Percentiles rank a stretch among this genome's conserved stretches.
Conservation (phyloP, 1,140 invertebrate species). For the Drosophila murphyi region DNA sequence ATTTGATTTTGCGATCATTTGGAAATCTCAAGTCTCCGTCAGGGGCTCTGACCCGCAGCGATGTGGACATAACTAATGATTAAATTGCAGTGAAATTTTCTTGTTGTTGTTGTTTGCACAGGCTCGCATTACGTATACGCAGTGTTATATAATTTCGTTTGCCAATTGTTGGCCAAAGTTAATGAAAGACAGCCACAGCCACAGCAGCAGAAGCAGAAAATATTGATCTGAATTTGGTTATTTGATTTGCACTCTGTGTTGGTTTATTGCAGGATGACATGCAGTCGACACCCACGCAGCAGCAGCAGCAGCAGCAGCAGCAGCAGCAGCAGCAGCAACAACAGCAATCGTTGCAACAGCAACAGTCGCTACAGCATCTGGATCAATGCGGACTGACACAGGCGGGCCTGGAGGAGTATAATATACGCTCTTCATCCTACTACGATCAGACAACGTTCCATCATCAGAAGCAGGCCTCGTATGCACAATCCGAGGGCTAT, state of each 20-base stretch:
- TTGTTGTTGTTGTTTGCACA: constrained; percentile 1
- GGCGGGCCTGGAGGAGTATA: constrained; percentile 89
- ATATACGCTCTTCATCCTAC: constrained; percentile 84
- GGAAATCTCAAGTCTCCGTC: constrained; percentile 25
- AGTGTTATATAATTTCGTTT: constrained; percentile 31
- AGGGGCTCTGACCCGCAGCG: constrained; percentile 31
- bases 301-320: constrained; percentile 35
- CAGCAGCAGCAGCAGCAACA: constrained; percentile 44
- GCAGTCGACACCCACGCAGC: constrained; percentile 43
- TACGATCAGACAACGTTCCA: constrained; percentile 86
- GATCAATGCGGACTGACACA: constrained; percentile 85
- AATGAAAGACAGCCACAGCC: constrained; percentile 16
- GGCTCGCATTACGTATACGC: constrained; percentile 43
- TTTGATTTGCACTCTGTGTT: constrained; percentile 5
- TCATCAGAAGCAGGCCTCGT: constrained; percentile 91
- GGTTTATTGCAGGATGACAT: constrained; percentile 62
- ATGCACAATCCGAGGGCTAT: constrained; percentile 93
- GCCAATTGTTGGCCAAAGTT: constrained; percentile 19
- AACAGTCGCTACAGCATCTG: constrained; percentile 49
- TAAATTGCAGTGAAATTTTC: constrained; percentile 55
- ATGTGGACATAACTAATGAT: constrained; percentile 72
- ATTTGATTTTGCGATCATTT: constrained; percentile 69
- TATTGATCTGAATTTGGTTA: constrained; percentile 6
- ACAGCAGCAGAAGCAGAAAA: neutral
- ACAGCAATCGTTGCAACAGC: constrained; percentile 34